Evolutionary conservation across 1,140 invertebrate genomes (phyloP), one percentile per base, ranked within the genome.

Genomic region (Diorhabda carinulata): DNA sequence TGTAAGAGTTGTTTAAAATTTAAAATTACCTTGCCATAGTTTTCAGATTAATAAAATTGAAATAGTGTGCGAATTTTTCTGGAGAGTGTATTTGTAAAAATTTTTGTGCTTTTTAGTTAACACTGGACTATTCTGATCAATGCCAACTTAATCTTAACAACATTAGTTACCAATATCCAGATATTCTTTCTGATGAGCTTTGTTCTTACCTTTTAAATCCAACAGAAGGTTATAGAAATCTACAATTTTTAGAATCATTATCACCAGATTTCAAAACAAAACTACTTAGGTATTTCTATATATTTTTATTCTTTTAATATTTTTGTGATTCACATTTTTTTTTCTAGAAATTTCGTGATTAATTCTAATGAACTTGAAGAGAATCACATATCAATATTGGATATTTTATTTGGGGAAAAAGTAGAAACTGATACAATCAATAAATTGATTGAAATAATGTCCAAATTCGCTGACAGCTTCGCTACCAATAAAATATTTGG

Each of bases 401-500:
- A 74, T 10, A 52, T 45, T 9, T 72, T 74, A 25, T 60, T 72
- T 43, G 70, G 58, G 60, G 43, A 60, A 10, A 62, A 72, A 66
- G 44, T 64, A 41, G 63, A 72, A 44, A 40, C 59, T 42, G 60
- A 72, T 41, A 43, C 67, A 45, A 41, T 70, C 7, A 58, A 40
- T 43, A 65, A 64, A 71, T 47, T 73, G 7, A 64, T 74, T 8
- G 69, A 70, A 56, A 45, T 69, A 41, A 69, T 74, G 73, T 70
- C 68, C 3, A 57, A 62, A 9, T n/a, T 52, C 7, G 69, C 57
- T 59, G 56, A 62, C 43, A 67, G 68, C 25, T 73, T 69, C 61
- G 40, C 4, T 40, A 66, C n/a, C 2, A 68, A 74, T 45, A 74
- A 74, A 64, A 47, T 47, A n/a, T 74, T 70, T 71, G 71, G 71